Conservation (phyloP, 2,888 invertebrate species). For the Tholera decimalis region DNA sequence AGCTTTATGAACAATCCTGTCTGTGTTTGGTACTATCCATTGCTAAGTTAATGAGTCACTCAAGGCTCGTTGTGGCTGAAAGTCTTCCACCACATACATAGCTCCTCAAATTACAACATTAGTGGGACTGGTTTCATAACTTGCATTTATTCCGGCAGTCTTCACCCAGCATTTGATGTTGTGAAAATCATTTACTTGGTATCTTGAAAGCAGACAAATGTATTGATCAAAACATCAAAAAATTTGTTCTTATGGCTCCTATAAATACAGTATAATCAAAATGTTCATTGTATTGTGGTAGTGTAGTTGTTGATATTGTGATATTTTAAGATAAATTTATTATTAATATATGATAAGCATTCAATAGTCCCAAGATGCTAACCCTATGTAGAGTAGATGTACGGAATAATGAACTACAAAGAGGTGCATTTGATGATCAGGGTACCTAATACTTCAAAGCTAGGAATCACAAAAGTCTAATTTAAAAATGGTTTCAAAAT, state of each 20-base stretch:
- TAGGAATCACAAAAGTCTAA: neutral
- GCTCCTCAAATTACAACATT: neutral
- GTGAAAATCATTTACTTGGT: neutral
- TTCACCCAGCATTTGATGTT: constrained; percentile 15
- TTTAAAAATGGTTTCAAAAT: neutral
- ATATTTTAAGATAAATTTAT: constrained; percentile 86
- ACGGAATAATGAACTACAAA: constrained; percentile 40
- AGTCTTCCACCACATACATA: neutral
- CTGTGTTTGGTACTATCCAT: neutral
- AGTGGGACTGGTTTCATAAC: neutral
- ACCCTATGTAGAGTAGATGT: constrained; percentile 65
- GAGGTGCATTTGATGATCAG: constrained; percentile 4
- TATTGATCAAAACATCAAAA: neutral
- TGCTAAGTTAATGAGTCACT: neutral
- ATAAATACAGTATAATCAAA: constrained; percentile 58
- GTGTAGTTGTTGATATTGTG: constrained; percentile 89
- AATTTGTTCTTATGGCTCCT: constrained; percentile 10
- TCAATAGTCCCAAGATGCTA: constrained; percentile 79
- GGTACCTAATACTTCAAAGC: neutral
- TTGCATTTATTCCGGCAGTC: constrained; percentile 14
- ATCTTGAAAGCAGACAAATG: neutral
- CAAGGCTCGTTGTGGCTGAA: neutral
- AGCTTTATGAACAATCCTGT: neutral
- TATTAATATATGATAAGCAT: constrained; percentile 71
- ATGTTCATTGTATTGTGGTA: constrained; percentile 73